A percentile compares a stretch with the other conserved stretches of the same genome.
These are phyloP conservation scores for Tillus elongatus DNA, from an alignment of 2,888 invertebrate species.

Conservation along the genomic window DNA sequence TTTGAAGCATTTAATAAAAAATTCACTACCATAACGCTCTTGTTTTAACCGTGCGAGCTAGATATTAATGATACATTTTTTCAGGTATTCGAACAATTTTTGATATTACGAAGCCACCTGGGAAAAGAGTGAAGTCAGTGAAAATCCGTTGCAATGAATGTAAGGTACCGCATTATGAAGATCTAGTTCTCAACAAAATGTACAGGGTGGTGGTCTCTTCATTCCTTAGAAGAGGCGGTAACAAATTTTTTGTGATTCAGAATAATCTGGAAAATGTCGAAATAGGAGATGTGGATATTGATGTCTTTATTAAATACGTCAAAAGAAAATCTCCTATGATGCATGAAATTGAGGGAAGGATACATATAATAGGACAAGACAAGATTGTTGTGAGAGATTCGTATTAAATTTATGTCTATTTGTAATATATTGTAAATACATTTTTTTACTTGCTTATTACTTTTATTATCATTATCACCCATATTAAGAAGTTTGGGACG, in stretches of 20 bases:
- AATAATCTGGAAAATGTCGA: conserved; percentile 45
- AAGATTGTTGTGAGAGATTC: too few species aligned
- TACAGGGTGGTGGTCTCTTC: conserved; percentile 56
- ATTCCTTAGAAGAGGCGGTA: conserved; percentile 61
- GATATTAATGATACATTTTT: too few species aligned
- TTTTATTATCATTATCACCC: too few species aligned
- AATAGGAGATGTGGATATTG: conserved; percentile 47
- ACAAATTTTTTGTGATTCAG: conserved; percentile 51
- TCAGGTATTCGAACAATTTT: conserved; percentile 53
- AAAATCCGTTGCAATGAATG: conserved; percentile 55
- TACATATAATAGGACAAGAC: conserved; percentile 29
- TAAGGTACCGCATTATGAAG: conserved; percentile 52
- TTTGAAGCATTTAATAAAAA: too few species aligned
- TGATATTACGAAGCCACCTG: conserved; percentile 50
- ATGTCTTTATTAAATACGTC: conserved; percentile 47
- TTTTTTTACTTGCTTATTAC: too few species aligned
- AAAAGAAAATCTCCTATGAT: conserved; percentile 43
- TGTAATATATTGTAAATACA: too few species aligned
- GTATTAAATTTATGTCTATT: too few species aligned
- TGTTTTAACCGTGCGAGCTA: too few species aligned
- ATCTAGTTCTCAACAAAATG: conserved; percentile 46
- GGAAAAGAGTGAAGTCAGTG: conserved; percentile 50
- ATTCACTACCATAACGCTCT: too few species aligned
- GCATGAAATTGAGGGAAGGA: conserved; percentile 49
- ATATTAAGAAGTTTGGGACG: too few species aligned